Conservation (phyloP, 2,888 invertebrate genomes). For the Hedya salicella region DNA sequence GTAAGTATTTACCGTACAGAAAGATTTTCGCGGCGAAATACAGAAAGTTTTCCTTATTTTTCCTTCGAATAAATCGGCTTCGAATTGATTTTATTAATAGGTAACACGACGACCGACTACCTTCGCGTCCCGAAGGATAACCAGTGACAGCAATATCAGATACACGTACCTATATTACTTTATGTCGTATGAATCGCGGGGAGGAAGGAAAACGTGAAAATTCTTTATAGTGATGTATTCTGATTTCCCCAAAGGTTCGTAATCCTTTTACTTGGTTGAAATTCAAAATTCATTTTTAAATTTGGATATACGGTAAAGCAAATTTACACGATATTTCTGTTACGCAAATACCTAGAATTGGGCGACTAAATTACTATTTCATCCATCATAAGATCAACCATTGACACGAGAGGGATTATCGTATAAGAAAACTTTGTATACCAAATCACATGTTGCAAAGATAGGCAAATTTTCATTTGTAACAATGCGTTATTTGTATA, state of each 20-base stretch:
- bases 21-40: constrained; percentile 11
- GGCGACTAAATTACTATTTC: background rate
- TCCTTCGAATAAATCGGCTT: constrained; percentile 47
- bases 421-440: no score
- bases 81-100: constrained; percentile 61
- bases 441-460: no score
- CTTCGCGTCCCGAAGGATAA: constrained; percentile 45
- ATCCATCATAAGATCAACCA: no score
- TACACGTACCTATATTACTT: constrained; percentile 39
- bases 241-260: constrained; percentile 61
- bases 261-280: constrained; percentile 58
- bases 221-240: constrained; percentile 53
- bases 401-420: no score
- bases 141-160: constrained; percentile 44
- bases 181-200: constrained; percentile 24
- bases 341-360: background rate
- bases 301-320: constrained; percentile 44
- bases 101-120: constrained; percentile 45
- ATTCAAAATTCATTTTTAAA: constrained; percentile 60
- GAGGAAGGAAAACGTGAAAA: constrained; percentile 51
- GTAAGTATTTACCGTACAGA: constrained; percentile 20
- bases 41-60: constrained; percentile 45
- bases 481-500: no score
- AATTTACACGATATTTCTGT: background rate
- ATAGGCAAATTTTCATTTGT: no score